These are phyloP conservation scores for Apodemus agrarius DNA, from an alignment of 2,797 vertebrate species.

Conservation along the genomic window DNA sequence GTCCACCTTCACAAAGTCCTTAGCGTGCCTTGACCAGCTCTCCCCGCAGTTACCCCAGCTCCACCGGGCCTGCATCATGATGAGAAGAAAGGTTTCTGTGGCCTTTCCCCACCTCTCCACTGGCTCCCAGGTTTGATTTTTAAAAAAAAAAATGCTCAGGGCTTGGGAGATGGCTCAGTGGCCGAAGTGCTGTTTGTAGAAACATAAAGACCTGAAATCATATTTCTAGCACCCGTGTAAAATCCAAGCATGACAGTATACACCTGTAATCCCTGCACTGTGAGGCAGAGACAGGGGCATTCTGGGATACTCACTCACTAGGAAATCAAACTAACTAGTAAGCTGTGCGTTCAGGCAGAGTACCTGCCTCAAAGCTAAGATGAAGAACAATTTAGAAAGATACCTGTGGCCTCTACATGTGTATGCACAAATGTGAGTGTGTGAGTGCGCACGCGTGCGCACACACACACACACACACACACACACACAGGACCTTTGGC, in stretches of 20 bases:
- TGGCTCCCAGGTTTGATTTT: neutral
- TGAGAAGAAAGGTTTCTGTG: neutral
- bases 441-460: too few relatives aligned
- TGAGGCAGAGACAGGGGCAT: neutral
- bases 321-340: neutral
- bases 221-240: too few relatives aligned
- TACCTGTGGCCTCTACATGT: neutral
- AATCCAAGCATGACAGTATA: neutral
- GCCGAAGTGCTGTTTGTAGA: neutral
- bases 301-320: neutral
- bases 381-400: neutral
- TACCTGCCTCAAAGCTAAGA: neutral
- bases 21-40: neutral
- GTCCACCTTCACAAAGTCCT: fast-evolving
- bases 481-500: too few relatives aligned
- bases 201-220: neutral
- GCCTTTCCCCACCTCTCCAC: fast-evolving
- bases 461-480: neutral
- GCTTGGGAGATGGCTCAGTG: neutral
- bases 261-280: neutral
- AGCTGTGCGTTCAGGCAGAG: neutral
- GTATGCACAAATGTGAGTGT: neutral
- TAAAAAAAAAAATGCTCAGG: neutral
- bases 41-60: neutral
- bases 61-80: neutral